phyloP scores from a whole-genome alignment of 2,113 vertebrate species.

The Progne subis region DNA sequence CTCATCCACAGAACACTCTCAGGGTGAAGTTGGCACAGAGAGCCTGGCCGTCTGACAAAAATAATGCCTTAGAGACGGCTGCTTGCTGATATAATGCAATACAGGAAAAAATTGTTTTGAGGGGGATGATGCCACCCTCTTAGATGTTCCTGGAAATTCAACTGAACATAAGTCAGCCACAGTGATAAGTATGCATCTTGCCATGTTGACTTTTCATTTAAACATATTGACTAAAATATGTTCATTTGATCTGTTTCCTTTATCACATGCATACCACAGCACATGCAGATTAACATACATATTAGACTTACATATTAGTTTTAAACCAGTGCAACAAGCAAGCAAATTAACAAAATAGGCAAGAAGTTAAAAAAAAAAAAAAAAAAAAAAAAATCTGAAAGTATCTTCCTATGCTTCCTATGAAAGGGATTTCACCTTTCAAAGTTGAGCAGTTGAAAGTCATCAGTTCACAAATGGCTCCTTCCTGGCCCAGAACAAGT shows the following conservation, averaged over 20 bases:
- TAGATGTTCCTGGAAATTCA: slow-evolving; percentile 12
- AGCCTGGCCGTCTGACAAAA: background rate
- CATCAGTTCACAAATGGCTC: background rate
- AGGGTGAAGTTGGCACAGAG: background rate
- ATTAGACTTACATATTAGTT: background rate
- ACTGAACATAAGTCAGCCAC: background rate
- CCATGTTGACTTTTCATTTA: background rate
- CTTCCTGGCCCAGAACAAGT: background rate
- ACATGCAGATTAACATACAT: background rate
- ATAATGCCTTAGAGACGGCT: slow-evolving; percentile 10
- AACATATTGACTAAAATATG: background rate
- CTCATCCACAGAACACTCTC: background rate
- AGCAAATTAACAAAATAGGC: background rate
- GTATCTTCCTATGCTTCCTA: background rate
- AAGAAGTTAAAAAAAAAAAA: background rate
- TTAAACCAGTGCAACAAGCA: background rate
- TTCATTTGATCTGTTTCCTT: slow-evolving; percentile 11
- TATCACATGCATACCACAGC: background rate
- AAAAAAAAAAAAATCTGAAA: background rate
- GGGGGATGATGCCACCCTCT: slow-evolving; percentile 18
- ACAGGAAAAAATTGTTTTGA: slow-evolving; percentile 11
- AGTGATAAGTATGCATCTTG: background rate
- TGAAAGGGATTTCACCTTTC: background rate
- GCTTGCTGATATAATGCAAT: slow-evolving; percentile 39
- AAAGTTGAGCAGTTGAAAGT: background rate